Conservation (phyloP, 2,888 invertebrate species). For the Andrena dorsata region DNA sequence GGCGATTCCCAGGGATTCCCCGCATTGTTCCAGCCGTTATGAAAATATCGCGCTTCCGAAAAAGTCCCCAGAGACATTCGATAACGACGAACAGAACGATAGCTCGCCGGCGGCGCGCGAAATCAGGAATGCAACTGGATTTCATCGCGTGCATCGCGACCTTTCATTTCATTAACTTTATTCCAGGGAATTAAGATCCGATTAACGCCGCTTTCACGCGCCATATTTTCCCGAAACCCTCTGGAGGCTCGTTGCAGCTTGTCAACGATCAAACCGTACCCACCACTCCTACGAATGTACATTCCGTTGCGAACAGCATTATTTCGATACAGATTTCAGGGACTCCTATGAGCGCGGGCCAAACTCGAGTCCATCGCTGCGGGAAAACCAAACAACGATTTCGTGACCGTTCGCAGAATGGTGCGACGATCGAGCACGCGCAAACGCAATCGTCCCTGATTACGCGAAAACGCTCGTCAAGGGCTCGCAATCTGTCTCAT, state of each 20-base stretch:
- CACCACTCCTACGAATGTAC: no score
- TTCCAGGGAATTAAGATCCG: conserved; percentile 16
- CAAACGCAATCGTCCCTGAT: conserved; percentile 21
- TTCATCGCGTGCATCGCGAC: neutral
- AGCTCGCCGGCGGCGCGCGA: neutral
- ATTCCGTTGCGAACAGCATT: no score
- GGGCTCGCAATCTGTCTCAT: conserved; percentile 14
- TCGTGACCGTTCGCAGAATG: conserved; percentile 10
- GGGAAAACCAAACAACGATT: neutral
- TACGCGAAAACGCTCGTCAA: conserved; percentile 17
- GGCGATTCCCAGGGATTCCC: neutral
- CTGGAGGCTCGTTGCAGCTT: conserved; percentile 14
- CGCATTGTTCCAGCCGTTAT: neutral
- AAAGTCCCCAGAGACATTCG: conserved; percentile 23
- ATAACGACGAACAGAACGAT: conserved; percentile 21
- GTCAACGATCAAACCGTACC: neutral
- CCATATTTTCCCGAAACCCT: conserved; percentile 6
- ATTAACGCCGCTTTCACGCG: conserved; percentile 13
- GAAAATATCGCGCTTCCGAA: conserved; percentile 18
- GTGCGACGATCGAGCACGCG: conserved; percentile 10
- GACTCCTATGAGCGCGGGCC: neutral
- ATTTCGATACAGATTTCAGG: neutral
- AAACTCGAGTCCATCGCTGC: neutral
- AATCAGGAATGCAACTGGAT: neutral
- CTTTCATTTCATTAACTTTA: conserved; percentile 28